phyloP scores from a whole-genome alignment of 1,140 invertebrate species.

The Hydropsyche tenuis region DNA sequence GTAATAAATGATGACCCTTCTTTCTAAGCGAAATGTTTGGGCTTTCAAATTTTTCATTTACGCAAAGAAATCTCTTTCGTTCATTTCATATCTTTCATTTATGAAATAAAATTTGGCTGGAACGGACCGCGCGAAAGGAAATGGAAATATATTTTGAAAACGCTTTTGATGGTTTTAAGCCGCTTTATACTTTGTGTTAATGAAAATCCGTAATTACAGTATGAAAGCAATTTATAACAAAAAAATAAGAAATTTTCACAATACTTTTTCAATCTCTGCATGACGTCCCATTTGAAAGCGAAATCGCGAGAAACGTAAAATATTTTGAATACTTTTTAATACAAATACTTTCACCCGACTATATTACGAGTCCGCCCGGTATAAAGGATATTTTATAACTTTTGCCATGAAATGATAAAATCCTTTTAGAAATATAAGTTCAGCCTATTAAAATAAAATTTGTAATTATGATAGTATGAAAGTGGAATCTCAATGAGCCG shows the following conservation, averaged over 20 bases:
- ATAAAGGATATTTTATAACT: too few relatives aligned
- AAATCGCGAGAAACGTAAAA: too few relatives aligned
- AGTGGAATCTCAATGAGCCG: conserved; percentile 3
- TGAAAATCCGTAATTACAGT: conserved; percentile 7
- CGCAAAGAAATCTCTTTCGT: conserved; percentile 15
- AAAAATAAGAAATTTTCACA: too few relatives aligned
- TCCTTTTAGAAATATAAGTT: not conserved
- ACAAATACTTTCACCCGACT: too few relatives aligned
- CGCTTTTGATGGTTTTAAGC: conserved; percentile 9
- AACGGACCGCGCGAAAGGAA: not conserved
- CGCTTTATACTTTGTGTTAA: conserved; percentile 3
- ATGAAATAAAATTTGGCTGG: conserved; percentile 7
- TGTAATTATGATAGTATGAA: not conserved
- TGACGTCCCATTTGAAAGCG: too few relatives aligned
- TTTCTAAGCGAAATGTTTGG: conserved; percentile 15
- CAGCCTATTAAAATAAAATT: conserved; percentile 9
- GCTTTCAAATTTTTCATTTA: conserved; percentile 13
- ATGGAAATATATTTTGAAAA: conserved; percentile 13
- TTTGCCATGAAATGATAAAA: too few relatives aligned
- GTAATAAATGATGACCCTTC: conserved; percentile 19
- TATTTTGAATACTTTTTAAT: too few relatives aligned
- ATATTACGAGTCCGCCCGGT: too few relatives aligned
- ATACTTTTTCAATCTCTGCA: too few relatives aligned
- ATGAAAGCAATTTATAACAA: too few relatives aligned
- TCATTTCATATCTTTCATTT: conserved; percentile 20